Base-by-base conservation (phyloP, 2,888 invertebrate genomes). In the Drosophila differens region DNA sequence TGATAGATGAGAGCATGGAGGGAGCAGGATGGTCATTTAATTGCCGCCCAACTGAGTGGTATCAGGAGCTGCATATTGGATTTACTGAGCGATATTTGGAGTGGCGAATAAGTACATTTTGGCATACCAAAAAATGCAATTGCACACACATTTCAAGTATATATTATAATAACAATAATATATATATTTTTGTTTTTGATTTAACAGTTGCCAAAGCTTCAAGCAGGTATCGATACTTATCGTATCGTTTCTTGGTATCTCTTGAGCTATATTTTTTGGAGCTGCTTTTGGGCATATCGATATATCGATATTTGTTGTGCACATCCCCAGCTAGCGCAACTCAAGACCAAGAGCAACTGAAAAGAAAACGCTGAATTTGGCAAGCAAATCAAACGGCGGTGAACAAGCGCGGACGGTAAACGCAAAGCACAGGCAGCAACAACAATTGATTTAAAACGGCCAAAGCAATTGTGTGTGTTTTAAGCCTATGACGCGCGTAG, bases 371-470 rank as follows among this genome's bases (percentile, higher is more conserved):
- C 79, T 64, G 55, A 53, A 52, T 76, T 79, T 72, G 52, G 60
- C 53, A 64, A 51, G 67, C 80, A 80, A 66, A 70, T 76, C 66
- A 51, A 80, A 70, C 63, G 66, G 80, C 76, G 73, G 76, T 70
- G 60, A 53, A 58, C 80, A 76, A 62, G 76, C 76, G 79, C 79
- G 80, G 80, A 80, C 63, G 73, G 76, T 69, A 70, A 70, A 52
- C 76, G 65, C 55, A 54, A n/a, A 59, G n/a, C 39, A 32, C 30
- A 64, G 63, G 30, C 73, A 76, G 51, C 33, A 51, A 72, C 47
- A 70, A 57, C 54, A 65, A 47, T 39, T 54, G 25, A 28, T 51
- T 33, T 68, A 65, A 47, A 62, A 71, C 71, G 66, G 32, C 16
- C 52, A 64, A 41, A 49, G 39, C 47, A 49, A 63, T 60, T 47